These are phyloP conservation scores for Ardeotis arabs DNA, from an alignment of 2,113 vertebrate species.

Conservation along the genomic window DNA sequence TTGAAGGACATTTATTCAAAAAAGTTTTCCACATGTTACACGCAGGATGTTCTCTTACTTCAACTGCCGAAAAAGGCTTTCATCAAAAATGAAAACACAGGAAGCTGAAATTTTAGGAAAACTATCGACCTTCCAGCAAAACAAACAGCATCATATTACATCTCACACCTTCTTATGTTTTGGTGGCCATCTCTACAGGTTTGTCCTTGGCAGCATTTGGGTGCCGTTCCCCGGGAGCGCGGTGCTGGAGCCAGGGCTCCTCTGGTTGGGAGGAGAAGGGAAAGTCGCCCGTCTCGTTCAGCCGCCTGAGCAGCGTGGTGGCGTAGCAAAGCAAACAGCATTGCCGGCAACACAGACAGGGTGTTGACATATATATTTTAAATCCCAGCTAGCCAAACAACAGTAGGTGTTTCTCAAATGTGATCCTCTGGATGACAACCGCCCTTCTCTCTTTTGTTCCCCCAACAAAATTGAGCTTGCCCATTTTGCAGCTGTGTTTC, in stretches of 20 bases:
- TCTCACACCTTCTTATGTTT: not conserved
- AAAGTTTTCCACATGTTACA: not conserved
- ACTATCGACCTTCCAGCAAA: not conserved
- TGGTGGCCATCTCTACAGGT: accelerated
- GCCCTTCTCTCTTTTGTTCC: not conserved
- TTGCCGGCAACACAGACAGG: not conserved
- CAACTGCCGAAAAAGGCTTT: not conserved
- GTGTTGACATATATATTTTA: not conserved
- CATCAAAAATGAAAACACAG: not conserved
- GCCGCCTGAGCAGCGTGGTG: not conserved
- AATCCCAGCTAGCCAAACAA: constrained; percentile 2
- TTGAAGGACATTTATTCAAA: not conserved
- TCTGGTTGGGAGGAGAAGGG: not conserved
- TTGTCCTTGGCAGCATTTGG: not conserved
- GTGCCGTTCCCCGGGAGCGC: accelerated
- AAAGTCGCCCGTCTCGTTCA: accelerated
- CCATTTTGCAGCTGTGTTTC: not conserved
- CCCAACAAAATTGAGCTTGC: not conserved
- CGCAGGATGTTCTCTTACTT: not conserved
- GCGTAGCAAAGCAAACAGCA: not conserved
- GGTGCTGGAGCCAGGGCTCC: not conserved
- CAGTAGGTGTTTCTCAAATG: constrained; percentile 12
- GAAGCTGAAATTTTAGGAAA: not conserved
- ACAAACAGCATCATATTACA: not conserved
- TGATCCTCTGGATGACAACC: not conserved